Evolutionary conservation across 2,888 invertebrate genomes (phyloP).

Genomic region (Lymantria dispar): DNA sequence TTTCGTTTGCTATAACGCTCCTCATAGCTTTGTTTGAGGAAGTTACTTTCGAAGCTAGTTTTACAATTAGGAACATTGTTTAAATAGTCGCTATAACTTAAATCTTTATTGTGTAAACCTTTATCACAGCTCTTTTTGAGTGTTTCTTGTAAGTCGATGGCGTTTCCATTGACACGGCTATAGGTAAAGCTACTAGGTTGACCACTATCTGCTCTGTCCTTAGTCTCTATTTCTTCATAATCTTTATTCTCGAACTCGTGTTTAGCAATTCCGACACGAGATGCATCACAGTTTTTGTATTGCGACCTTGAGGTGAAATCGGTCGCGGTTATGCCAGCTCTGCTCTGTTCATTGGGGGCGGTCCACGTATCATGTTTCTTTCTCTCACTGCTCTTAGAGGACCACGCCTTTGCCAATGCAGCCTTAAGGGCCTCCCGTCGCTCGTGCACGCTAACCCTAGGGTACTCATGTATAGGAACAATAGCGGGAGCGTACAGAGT

Average conservation of each 20-base stretch:
- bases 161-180: slow-evolving; percentile 64
- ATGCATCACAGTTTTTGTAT: slow-evolving; percentile 60
- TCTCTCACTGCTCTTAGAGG: slow-evolving; percentile 70
- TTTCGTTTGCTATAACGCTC: slow-evolving; percentile 75
- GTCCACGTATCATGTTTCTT: slow-evolving; percentile 76
- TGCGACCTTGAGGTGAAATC: slow-evolving; percentile 62
- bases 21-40: slow-evolving; percentile 73
- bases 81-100: slow-evolving; percentile 73
- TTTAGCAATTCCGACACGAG: slow-evolving; percentile 69
- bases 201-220: slow-evolving; percentile 57
- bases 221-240: slow-evolving; percentile 55
- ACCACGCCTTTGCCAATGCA: slow-evolving; percentile 77
- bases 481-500: slow-evolving; percentile 79
- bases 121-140: slow-evolving; percentile 80
- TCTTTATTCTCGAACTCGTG: slow-evolving; percentile 75
- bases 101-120: slow-evolving; percentile 76
- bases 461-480: slow-evolving; percentile 84
- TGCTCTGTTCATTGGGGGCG: slow-evolving; percentile 63
- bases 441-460: slow-evolving; percentile 81
- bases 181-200: slow-evolving; percentile 66
- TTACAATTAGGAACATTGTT: slow-evolving; percentile 81
- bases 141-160: slow-evolving; percentile 75
- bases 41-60: slow-evolving; percentile 77
- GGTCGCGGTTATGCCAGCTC: slow-evolving; percentile 60
- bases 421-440: slow-evolving; percentile 77